These are phyloP conservation scores for Synchiropus splendidus DNA, from an alignment of 2,113 vertebrate genomes.

Conservation along the genomic window DNA sequence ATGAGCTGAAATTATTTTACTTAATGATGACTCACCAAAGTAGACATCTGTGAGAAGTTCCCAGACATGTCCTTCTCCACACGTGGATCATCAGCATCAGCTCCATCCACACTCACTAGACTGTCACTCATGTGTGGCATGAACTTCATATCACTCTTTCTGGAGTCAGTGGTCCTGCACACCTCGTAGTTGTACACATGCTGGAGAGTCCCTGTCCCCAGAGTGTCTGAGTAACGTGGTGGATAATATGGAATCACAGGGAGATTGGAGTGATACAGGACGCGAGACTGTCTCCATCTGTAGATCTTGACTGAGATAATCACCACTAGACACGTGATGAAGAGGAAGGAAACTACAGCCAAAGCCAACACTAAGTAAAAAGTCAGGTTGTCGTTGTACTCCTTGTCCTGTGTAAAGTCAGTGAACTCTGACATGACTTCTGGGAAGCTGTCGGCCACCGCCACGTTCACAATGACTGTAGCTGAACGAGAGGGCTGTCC, in stretches of 20 bases:
- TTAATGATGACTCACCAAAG: slow-evolving; percentile 3
- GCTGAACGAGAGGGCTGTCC: slow-evolving; percentile 22
- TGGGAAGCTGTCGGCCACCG: slow-evolving; percentile 49
- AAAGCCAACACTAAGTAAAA: slow-evolving; percentile 40
- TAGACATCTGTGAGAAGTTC: slow-evolving; percentile 1
- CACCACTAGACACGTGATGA: slow-evolving; percentile 48
- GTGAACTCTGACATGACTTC: slow-evolving; percentile 48
- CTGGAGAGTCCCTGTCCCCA: slow-evolving; percentile 15
- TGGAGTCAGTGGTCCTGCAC: slow-evolving; percentile 32
- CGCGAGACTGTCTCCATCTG: slow-evolving; percentile 34
- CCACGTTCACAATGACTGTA: slow-evolving; percentile 48
- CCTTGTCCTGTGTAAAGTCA: slow-evolving; percentile 19
- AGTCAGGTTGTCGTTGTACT: slow-evolving; percentile 37
- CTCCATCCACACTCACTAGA: slow-evolving; percentile 9
- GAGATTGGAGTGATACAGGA: slow-evolving; percentile 18
- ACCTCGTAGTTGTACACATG: slow-evolving; percentile 23
- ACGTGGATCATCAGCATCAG: not conserved
- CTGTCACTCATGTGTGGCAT: slow-evolving; percentile 2
- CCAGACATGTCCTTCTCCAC: not conserved
- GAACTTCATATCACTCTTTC: slow-evolving; percentile 21
- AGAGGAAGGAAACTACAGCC: slow-evolving; percentile 41
- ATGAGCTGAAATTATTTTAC: too few relatives aligned
- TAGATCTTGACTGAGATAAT: slow-evolving; percentile 37
- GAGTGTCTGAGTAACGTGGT: slow-evolving; percentile 5
- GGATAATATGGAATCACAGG: slow-evolving; percentile 8